phyloP scores from a whole-genome alignment of 2,113 vertebrate genomes.

The Jaculus jaculus region DNA sequence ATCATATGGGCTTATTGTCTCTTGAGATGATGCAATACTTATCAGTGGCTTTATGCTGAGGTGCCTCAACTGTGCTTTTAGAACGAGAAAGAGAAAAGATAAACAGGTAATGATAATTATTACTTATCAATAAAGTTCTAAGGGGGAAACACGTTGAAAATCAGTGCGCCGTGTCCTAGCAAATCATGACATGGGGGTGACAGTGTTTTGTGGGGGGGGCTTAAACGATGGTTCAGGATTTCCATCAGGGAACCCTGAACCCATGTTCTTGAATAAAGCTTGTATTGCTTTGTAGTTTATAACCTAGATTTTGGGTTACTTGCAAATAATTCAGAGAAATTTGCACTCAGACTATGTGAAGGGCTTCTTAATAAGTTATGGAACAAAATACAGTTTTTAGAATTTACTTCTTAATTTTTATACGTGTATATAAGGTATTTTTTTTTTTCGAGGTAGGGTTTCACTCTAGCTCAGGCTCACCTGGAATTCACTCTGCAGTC shows the following conservation, averaged over 20 bases:
- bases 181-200: not conserved
- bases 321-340: not conserved
- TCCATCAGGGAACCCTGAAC: not conserved
- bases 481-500: too few species aligned
- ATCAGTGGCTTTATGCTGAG: not conserved
- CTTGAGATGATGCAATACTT: not conserved
- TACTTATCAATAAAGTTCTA: not conserved
- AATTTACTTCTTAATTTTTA: too few species aligned
- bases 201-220: not conserved
- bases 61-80: not conserved
- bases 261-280: not conserved
- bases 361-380: not conserved
- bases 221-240: not conserved
- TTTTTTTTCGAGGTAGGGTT: too few species aligned
- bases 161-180: not conserved
- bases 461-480: too few species aligned
- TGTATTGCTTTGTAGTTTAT: not conserved
- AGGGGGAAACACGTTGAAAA: not conserved
- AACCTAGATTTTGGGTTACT: not conserved
- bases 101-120: not conserved
- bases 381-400: not conserved
- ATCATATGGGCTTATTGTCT: not conserved
- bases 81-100: not conserved
- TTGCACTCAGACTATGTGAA: constrained; percentile 14
- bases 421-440: too few species aligned